Percentiles rank a stretch among this genome's conserved stretches.
These are phyloP conservation scores for Actenoides lindsayi DNA, from an alignment of 2,113 vertebrate species.

Conservation along the genomic window DNA sequence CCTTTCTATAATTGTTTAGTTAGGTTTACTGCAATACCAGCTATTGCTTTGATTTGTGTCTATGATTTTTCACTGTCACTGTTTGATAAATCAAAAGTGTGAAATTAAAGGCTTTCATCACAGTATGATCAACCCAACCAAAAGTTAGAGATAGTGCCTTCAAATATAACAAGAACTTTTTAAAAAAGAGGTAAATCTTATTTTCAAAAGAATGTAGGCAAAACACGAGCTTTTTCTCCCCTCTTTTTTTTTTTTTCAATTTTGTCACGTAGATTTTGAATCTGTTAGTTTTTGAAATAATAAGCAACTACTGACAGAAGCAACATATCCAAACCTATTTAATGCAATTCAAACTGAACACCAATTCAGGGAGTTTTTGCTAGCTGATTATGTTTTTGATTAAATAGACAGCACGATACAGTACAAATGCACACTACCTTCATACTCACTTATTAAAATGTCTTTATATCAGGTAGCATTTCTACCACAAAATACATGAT, in stretches of 20 bases:
- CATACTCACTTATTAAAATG: neutral
- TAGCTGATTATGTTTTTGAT: neutral
- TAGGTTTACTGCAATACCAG: neutral
- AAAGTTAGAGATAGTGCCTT: neutral
- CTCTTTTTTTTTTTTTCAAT: neutral
- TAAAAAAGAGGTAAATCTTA: neutral
- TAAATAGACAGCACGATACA: neutral
- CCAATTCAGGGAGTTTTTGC: neutral
- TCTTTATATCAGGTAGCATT: neutral
- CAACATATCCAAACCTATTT: neutral
- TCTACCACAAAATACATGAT: neutral
- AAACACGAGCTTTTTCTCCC: rapidly evolving
- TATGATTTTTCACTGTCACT: neutral
- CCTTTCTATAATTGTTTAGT: neutral
- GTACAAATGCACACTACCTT: neutral
- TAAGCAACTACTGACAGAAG: neutral
- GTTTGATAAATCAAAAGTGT: neutral
- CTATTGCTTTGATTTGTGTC: neutral
- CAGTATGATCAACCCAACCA: neutral
- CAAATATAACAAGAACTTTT: neutral
- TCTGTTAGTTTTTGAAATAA: neutral
- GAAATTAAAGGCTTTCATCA: neutral
- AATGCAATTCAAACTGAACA: neutral
- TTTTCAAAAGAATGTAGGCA: neutral
- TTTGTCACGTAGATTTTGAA: neutral